A percentile compares a stretch with the other conserved stretches of the same genome.
Conservation (phyloP, 92 coral and sea anemone genomes). For the Palythoa heliodiscus region DNA sequence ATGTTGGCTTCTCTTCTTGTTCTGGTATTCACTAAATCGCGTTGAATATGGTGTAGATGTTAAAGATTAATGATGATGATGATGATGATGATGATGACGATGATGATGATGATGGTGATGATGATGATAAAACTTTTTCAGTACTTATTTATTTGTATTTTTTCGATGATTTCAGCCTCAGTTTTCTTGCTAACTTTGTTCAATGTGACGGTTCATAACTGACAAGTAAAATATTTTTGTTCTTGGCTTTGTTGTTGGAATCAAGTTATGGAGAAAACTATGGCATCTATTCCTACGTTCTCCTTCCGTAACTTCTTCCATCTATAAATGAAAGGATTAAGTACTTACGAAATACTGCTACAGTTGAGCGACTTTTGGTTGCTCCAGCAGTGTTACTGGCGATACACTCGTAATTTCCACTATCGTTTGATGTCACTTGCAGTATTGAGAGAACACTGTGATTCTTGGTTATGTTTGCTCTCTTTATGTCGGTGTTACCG, state of each 20-base stretch:
- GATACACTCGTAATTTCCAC: conserved; percentile 14
- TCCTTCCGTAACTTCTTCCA: not conserved
- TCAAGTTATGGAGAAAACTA: not conserved
- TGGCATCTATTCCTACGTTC: not conserved
- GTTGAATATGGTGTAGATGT: no score
- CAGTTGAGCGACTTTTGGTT: conserved; percentile 15
- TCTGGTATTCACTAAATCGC: no score
- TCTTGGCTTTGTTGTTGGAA: no score
- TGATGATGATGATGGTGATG: no score
- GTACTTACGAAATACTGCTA: conserved; percentile 27
- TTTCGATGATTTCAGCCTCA: no score
- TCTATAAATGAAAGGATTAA: not conserved
- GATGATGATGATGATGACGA: no score
- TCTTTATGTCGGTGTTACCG: conserved; percentile 17
- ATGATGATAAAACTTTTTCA: no score
- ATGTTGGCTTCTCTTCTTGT: no score
- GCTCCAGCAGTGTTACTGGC: conserved; percentile 9
- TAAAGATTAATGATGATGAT: no score
- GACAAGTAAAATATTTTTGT: no score
- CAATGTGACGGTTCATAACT: no score
- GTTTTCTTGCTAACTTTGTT: not conserved
- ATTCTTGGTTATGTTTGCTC: not conserved
- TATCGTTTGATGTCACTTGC: conserved; percentile 4
- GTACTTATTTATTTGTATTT: no score
- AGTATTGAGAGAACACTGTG: not conserved